These are phyloP conservation scores for Stenodema calcarata DNA, from an alignment of 2,888 invertebrate genomes.

Conservation along the genomic window DNA sequence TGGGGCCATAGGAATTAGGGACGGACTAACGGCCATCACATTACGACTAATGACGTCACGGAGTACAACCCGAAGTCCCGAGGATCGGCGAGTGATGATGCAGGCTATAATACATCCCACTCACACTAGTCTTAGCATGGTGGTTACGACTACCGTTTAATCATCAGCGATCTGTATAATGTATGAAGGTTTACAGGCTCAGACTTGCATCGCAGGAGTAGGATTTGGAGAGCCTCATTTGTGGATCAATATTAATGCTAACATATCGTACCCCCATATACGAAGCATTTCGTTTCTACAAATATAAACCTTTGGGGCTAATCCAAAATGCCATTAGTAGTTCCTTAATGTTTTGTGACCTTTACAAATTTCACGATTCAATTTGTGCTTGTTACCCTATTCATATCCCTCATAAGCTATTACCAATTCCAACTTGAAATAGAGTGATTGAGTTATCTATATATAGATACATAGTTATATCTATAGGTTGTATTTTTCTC, in stretches of 20 bases:
- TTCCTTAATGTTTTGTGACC: no score
- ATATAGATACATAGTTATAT: no score
- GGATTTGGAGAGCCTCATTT: background rate
- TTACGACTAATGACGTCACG: background rate
- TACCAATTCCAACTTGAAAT: no score
- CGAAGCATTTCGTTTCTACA: background rate
- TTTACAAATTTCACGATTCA: no score
- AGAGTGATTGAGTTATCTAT: no score
- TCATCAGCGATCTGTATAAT: background rate
- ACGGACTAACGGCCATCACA: background rate
- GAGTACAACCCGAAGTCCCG: background rate
- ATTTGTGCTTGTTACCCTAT: no score
- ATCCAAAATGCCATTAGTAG: background rate
- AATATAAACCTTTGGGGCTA: background rate
- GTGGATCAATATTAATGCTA: no score
- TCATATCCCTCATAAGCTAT: no score
- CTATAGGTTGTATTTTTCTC: no score
- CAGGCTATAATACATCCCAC: background rate
- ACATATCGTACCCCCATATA: background rate
- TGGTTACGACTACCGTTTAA: background rate
- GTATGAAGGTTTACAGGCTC: background rate
- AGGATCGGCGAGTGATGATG: background rate
- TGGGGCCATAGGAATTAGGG: background rate
- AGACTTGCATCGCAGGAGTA: background rate
- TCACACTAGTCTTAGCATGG: background rate